A percentile compares a stretch with the other conserved stretches of the same genome.
Evolutionary conservation across 37 sponge, comb jelly and placozoan genomes (phyloP).

Genomic region (Haliclona indistincta): DNA sequence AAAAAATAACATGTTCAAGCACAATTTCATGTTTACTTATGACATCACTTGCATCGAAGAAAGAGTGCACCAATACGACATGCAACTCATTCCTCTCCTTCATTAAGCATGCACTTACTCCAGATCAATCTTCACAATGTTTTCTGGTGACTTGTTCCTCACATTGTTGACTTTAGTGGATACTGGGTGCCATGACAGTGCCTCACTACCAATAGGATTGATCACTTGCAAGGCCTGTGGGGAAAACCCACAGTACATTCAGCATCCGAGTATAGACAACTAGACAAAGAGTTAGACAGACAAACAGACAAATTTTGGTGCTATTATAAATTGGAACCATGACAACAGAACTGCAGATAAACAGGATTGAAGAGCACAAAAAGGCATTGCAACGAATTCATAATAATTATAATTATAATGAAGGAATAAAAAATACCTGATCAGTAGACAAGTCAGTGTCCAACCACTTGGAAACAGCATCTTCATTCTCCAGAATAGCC

Average conservation of each 20-base stretch:
- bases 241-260: background rate
- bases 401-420: background rate
- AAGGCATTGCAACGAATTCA: background rate
- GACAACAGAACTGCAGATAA: background rate
- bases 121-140: slow-evolving; percentile 61
- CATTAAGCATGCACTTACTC: slow-evolving; percentile 2
- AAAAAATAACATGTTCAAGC: background rate
- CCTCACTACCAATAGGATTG: slow-evolving; percentile 11
- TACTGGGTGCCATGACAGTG: slow-evolving; percentile 81
- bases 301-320: background rate
- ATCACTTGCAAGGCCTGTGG: slow-evolving; percentile 49
- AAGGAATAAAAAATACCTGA: slow-evolving; percentile 28
- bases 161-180: slow-evolving; percentile 77
- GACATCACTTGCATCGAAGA: background rate
- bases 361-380: background rate
- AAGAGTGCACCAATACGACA: background rate
- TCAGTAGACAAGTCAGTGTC: slow-evolving; percentile 36
- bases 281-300: background rate
- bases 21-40: background rate
- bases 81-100: background rate
- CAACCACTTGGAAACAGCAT: slow-evolving; percentile 67
- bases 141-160: slow-evolving; percentile 74
- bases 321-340: background rate
- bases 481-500: slow-evolving; percentile 83
- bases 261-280: background rate